These are phyloP conservation scores for Ctenopoma multispine DNA, from an alignment of 2,797 vertebrate species.

Conservation along the genomic window DNA sequence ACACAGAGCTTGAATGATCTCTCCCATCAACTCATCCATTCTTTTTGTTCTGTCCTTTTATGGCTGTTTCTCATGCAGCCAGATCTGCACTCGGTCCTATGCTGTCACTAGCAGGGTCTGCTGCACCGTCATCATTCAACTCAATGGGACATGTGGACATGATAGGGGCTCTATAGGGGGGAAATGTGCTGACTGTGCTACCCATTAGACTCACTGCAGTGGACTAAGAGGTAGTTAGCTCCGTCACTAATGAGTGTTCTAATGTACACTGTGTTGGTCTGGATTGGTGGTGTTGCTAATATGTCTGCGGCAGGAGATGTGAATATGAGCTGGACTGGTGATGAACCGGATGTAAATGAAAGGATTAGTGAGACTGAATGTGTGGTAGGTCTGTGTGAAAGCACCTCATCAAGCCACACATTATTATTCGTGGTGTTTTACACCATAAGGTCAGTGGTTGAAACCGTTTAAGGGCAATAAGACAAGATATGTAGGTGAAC, in stretches of 20 bases:
- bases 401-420: background rate
- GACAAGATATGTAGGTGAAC: background rate
- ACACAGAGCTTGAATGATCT: background rate
- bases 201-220: conserved; percentile 54
- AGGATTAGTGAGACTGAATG: background rate
- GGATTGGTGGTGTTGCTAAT: background rate
- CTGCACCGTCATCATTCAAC: conserved; percentile 32
- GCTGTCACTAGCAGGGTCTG: background rate
- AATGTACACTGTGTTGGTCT: background rate
- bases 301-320: conserved; percentile 13
- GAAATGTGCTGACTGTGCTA: conserved; percentile 26
- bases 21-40: background rate
- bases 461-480: conserved; percentile 1
- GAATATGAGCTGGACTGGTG: conserved; percentile 9
- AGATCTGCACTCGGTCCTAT: background rate
- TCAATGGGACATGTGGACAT: conserved; percentile 19
- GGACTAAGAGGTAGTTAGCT: conserved; percentile 57
- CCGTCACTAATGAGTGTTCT: conserved; percentile 32
- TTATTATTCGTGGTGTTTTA: conserved; percentile 5
- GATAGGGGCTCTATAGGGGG: conserved; percentile 23
- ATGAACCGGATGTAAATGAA: background rate
- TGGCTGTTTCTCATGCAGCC: background rate
- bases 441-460: background rate
- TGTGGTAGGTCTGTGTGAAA: conserved; percentile 7
- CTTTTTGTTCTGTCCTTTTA: conserved; percentile 28